Percentiles rank a stretch among this genome's conserved stretches.
phyloP scores from a whole-genome alignment of 2,113 vertebrate species.

The Epinephelus cyanopodus region DNA sequence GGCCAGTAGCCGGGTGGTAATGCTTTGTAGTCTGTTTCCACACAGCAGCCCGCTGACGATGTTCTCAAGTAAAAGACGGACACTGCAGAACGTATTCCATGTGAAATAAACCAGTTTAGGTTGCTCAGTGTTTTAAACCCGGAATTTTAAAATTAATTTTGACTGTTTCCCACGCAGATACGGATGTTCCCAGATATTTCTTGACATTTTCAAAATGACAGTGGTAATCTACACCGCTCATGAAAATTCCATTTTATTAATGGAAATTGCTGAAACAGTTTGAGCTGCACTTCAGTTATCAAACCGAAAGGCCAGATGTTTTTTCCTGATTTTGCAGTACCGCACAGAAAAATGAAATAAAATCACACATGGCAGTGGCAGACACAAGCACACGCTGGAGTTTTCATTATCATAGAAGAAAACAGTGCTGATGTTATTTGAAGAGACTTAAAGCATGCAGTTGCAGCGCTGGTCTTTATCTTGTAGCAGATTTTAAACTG shows the following conservation, averaged over 20 bases:
- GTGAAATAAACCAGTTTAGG: not conserved
- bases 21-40: slow-evolving; percentile 60
- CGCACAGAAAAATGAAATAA: not conserved
- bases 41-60: slow-evolving; percentile 4
- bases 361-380: not conserved
- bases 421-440: slow-evolving; percentile 25
- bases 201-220: not conserved
- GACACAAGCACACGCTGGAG: slow-evolving; percentile 1
- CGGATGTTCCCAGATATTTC: not conserved
- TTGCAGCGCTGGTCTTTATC: slow-evolving; percentile 31
- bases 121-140: not conserved
- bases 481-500: slow-evolving; percentile 43
- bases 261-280: slow-evolving; percentile 15
- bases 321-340: slow-evolving; percentile 2
- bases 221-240: not conserved
- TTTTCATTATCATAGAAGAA: slow-evolving; percentile 7
- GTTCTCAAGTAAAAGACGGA: slow-evolving; percentile 22
- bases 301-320: slow-evolving; percentile 30
- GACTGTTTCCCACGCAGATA: not conserved
- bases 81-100: not conserved
- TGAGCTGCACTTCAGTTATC: slow-evolving; percentile 13
- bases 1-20: slow-evolving; percentile 50
- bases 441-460: not conserved
- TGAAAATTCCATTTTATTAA: not conserved
- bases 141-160: not conserved